Evolutionary conservation across 2,113 vertebrate genomes (phyloP), one percentile per base, ranked within the genome.

Genomic region (Onychostoma macrolepis): DNA sequence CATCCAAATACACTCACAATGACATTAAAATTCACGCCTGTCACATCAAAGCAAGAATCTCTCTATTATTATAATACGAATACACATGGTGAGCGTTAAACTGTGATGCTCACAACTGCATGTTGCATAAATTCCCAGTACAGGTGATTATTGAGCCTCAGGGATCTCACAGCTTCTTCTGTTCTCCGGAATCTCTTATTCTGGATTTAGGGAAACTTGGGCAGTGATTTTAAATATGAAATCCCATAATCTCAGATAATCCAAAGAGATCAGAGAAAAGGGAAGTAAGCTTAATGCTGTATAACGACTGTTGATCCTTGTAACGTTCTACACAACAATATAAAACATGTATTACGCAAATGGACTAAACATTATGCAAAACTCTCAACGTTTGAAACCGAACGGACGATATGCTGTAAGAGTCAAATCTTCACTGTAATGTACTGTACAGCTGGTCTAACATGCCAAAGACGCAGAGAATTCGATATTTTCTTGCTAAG

Each of bases 161-260:
- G n/a, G 26, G 15, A 3, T 28, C 75, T 77, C 38, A 21, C 28
- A 3, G 45, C 11, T 28, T 56, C 26, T 78, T 50, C 11, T n/a
- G 15, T 33, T 75, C 71, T 75, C 19, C 1, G n/a, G 30, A 38
- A 80, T 88, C 91, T 86, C 71, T 89, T 83, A 78, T 89, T 90
- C 86, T 33, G 45, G 33, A 30, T 77, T 85, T 85, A n/a, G 89
- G 89, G 83, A 33, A 71, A 69, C n/a, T 77, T 71, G 72, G 69
- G 88, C 41, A 56, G 89, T 81, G 91, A 63, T 79, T 90, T 90
- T 84, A 86, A 94, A 92, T 92, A 92, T 92, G 90, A 93, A 93
- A 91, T 61, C 83, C 53, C 24, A 19, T 95, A 94, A 94, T 95
- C 93, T 94, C 77, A 36, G 86, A 87, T 94, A 95, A 95, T 95